Percentiles rank a stretch among this genome's conserved stretches.
Conservation (phyloP, 2,797 vertebrate genomes). For the Chiroxiphia lanceolata region DNA sequence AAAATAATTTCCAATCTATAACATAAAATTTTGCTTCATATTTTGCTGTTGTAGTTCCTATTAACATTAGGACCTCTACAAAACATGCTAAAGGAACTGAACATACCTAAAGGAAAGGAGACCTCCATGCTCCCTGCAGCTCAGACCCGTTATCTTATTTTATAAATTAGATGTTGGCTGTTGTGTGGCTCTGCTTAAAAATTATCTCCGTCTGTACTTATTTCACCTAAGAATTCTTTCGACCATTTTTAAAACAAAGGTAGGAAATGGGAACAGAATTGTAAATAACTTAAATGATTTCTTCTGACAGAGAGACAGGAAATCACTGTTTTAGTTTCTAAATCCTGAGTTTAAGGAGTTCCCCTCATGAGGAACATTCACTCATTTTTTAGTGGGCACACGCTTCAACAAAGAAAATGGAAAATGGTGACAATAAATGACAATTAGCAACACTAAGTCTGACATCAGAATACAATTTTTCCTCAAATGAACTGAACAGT, state of each 20-base stretch:
- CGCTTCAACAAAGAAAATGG: not conserved
- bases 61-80: not conserved
- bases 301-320: slow-evolving; percentile 58
- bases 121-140: not conserved
- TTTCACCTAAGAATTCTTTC: slow-evolving; percentile 22
- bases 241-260: slow-evolving; percentile 52
- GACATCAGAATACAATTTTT: not conserved
- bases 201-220: not conserved
- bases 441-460: not conserved
- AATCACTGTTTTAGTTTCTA: slow-evolving; percentile 48
- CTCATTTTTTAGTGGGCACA: not conserved
- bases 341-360: slow-evolving; percentile 44
- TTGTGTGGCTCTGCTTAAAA: not conserved
- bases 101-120: not conserved
- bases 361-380: not conserved
- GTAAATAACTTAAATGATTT: slow-evolving; percentile 60
- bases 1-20: not conserved
- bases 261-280: slow-evolving; percentile 54
- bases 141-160: not conserved
- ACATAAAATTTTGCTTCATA: not conserved
- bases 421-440: not conserved
- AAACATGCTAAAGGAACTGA: not conserved
- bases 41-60: not conserved
- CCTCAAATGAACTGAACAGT: not conserved
- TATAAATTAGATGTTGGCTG: not conserved